These are phyloP conservation scores for Megamerina dolium DNA, from an alignment of 2,888 invertebrate species.

Conservation along the genomic window DNA sequence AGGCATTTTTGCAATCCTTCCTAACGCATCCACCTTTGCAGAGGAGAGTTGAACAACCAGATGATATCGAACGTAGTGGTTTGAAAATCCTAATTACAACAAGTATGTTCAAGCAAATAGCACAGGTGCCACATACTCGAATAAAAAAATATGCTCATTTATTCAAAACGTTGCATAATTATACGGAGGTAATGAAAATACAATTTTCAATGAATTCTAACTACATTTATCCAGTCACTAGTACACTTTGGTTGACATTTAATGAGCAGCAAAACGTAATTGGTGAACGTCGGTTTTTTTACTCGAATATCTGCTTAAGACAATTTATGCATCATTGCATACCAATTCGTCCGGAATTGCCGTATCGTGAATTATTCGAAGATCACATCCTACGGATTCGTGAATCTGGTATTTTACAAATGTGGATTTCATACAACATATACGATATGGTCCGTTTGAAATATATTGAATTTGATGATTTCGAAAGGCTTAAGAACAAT, in stretches of 20 bases:
- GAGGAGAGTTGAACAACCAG: not conserved
- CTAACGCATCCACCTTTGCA: constrained; percentile 14
- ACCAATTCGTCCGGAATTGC: constrained; percentile 9
- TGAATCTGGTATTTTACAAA: constrained; percentile 5
- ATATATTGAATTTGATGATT: constrained; percentile 1
- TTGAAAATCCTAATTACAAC: too few species aligned
- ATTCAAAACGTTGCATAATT: constrained; percentile 15
- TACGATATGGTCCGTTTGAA: constrained; percentile 11
- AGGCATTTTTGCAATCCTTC: constrained; percentile 14
- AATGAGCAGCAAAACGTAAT: constrained; percentile 4
- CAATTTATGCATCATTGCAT: not conserved
- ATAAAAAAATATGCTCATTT: not conserved
- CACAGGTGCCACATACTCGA: too few species aligned
- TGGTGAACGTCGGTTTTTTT: constrained; percentile 1
- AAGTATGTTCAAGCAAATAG: too few species aligned
- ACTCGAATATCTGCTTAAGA: constrained; percentile 5
- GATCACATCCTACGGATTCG: constrained; percentile 10
- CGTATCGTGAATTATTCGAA: constrained; percentile 14
- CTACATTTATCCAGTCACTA: constrained; percentile 15
- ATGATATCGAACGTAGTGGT: too few species aligned
- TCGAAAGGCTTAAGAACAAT: not conserved
- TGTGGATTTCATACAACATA: constrained; percentile 9
- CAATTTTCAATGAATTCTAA: constrained; percentile 12
- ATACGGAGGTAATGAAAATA: constrained; percentile 3
- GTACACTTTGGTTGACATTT: constrained; percentile 9